Base-by-base conservation (phyloP, 2,797 vertebrate genomes). In the Ptychadena robeensis region DNA sequence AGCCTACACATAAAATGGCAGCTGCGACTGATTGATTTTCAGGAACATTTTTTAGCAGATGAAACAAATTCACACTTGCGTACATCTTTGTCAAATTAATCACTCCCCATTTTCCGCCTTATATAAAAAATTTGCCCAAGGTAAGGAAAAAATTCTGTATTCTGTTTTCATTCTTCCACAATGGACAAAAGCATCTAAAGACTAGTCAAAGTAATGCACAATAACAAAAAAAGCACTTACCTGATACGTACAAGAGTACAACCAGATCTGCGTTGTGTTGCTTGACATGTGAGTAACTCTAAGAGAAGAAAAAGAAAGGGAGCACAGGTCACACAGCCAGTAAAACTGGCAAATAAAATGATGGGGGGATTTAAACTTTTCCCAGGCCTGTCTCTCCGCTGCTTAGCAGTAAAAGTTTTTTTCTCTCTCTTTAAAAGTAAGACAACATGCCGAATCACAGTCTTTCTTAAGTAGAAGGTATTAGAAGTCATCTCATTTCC, bases 201-300 rank as follows among this genome's bases (percentile, higher is more conserved):
- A 78, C 59, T 27, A n/a, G 32, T n/a, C n/a, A n/a, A n/a, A n/a
- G 22, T 27, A 18, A 12, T 53, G 10, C 9, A 11, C 1, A 34
- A 2, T 32, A 73, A 37, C 28, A 12, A 74, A 35, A 30, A 32
- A 57, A 35, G 14, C 53, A 63, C 81, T 35, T 82, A 82, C 81
- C 81, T 82, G 73, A 14, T 40, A 69, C 3, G 32, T 59, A 27
- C 11, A 9, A 28, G 53, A 34, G 22, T 7, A 6, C 44, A 8
- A 32, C 34, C 65, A n/a, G 18, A 53, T 82, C 57, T 67, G 73
- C 48, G 69, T 82, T 68, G 65, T 68, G 25, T 69, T 27, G 70
- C 22, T 44, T 34, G 28, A 69, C 70, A 37, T 31, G n/a, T 7
- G 18, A 70, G 22, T 7, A 59, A 67, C 32, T 76, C 9, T 40